A percentile compares a stretch with the other conserved stretches of the same genome.
These are phyloP conservation scores for Microtus oregoni DNA, from an alignment of 2,113 vertebrate genomes.

Conservation along the genomic window DNA sequence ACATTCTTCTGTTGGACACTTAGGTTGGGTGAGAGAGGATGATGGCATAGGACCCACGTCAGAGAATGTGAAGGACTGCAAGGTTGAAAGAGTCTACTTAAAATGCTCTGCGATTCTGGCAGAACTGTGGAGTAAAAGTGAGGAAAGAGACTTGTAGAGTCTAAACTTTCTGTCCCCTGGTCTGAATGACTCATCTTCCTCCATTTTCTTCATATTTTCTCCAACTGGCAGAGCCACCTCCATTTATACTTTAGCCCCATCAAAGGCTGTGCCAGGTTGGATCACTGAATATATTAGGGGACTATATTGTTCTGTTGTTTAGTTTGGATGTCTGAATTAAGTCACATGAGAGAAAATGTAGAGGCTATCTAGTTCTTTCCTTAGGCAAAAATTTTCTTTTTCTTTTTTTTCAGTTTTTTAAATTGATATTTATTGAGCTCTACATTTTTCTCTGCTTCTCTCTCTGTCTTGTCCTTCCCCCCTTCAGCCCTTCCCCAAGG, in stretches of 20 bases:
- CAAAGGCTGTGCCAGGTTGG: neutral
- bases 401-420: too few species aligned
- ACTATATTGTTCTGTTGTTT: neutral
- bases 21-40: neutral
- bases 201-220: conserved; percentile 17
- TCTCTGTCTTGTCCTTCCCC: too few species aligned
- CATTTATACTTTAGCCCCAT: neutral
- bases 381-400: neutral
- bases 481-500: too few species aligned
- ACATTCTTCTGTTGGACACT: neutral
- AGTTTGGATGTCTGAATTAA: conserved; percentile 30
- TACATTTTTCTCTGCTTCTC: too few species aligned
- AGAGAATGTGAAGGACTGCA: neutral
- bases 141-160: neutral
- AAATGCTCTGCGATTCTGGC: neutral
- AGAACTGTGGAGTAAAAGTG: neutral
- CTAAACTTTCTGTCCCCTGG: neutral
- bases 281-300: neutral
- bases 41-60: neutral
- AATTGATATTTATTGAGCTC: too few species aligned
- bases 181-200: neutral
- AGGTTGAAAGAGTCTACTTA: conserved; percentile 3
- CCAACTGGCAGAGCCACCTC: neutral
- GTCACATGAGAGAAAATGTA: neutral
- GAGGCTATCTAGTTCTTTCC: neutral